Evolutionary conservation across 2,888 invertebrate genomes (phyloP).

Genomic region (Ganaspis brasiliensis): DNA sequence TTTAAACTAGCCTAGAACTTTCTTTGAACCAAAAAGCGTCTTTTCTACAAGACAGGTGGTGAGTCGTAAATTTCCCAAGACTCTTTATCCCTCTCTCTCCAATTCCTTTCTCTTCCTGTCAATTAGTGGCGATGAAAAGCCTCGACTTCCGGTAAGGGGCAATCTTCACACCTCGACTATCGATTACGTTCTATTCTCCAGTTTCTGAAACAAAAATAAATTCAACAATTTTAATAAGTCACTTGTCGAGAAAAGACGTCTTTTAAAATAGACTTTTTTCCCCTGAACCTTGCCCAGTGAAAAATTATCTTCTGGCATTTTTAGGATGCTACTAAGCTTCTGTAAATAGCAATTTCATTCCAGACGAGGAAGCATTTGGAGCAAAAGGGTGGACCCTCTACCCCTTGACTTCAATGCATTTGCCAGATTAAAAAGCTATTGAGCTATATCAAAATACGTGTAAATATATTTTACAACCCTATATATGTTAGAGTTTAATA

Average conservation of each 20-base stretch:
- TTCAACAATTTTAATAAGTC: neutral
- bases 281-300: too few species aligned
- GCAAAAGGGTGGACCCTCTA: slow-evolving; percentile 32
- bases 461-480: slow-evolving; percentile 64
- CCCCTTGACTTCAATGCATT: slow-evolving; percentile 43
- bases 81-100: slow-evolving; percentile 36
- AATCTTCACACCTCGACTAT: slow-evolving; percentile 63
- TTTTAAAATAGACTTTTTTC: neutral
- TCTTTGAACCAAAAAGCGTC: neutral
- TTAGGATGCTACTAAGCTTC: slow-evolving; percentile 23
- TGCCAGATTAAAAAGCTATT: slow-evolving; percentile 70
- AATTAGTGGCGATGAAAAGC: slow-evolving; percentile 73
- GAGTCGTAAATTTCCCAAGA: slow-evolving; percentile 68
- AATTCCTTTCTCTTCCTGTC: slow-evolving; percentile 64
- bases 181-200: slow-evolving; percentile 46
- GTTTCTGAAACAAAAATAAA: slow-evolving; percentile 60
- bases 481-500: slow-evolving; percentile 30
- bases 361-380: slow-evolving; percentile 3
- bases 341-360: slow-evolving; percentile 60
- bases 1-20: slow-evolving; percentile 12
- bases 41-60: slow-evolving; percentile 50
- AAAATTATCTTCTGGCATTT: neutral
- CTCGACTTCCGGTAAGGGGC: slow-evolving; percentile 61
- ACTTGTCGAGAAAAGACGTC: neutral
- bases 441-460: slow-evolving; percentile 65